A percentile compares a stretch with the other conserved stretches of the same genome.
Evolutionary conservation across 2,797 vertebrate species (phyloP).

Genomic region (Psittacula derbiana): DNA sequence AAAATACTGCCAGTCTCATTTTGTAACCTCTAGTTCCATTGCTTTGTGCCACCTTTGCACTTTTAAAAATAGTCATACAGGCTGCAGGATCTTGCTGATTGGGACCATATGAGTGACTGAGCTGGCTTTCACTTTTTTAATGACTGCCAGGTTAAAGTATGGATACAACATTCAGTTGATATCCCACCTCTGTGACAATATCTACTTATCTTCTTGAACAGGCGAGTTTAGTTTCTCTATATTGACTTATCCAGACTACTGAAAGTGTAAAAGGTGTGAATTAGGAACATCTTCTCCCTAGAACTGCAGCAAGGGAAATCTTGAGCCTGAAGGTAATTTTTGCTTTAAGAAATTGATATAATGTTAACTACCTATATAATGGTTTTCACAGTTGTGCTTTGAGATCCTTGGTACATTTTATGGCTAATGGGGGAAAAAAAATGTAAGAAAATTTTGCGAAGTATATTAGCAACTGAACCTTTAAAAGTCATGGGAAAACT

Average conservation of each 20-base stretch:
- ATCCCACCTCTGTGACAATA: neutral
- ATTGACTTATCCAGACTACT: too few relatives aligned
- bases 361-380: neutral
- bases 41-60: neutral
- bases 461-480: neutral
- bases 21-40: neutral
- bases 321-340: neutral
- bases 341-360: neutral
- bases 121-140: neutral
- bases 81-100: neutral
- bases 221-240: neutral
- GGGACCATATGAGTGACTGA: neutral
- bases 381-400: neutral
- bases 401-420: neutral
- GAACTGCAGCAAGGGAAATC: neutral
- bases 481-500: neutral
- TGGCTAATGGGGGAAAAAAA: neutral
- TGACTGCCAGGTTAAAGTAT: neutral
- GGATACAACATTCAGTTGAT: fast-evolving
- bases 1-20: neutral
- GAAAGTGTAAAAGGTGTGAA: neutral
- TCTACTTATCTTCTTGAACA: neutral
- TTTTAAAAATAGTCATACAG: neutral
- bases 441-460: neutral
- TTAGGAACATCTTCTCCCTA: neutral